A percentile compares a stretch with the other conserved stretches of the same genome.
phyloP scores from a whole-genome alignment of 2,113 vertebrate genomes.

The Lucifuga dentata region DNA sequence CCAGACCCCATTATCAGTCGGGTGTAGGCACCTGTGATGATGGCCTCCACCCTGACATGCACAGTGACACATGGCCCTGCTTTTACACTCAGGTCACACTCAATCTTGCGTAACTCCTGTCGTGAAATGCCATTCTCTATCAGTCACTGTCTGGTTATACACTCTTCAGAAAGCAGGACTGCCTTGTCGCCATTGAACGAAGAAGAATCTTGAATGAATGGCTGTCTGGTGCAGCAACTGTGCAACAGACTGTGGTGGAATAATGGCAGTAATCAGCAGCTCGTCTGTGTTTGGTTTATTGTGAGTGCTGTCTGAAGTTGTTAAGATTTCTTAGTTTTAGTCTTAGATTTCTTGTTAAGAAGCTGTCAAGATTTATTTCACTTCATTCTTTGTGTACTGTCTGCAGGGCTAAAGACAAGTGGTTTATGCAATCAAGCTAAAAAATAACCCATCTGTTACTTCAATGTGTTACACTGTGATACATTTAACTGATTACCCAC shows the following conservation, averaged over 20 bases:
- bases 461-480: no score
- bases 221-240: conserved; percentile 14
- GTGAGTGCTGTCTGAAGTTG: background rate
- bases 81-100: conserved; percentile 44
- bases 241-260: conserved; percentile 32
- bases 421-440: background rate
- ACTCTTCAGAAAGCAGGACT: conserved; percentile 14
- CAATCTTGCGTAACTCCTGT: conserved; percentile 42
- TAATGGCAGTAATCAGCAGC: conserved; percentile 29
- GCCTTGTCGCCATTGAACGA: conserved; percentile 7
- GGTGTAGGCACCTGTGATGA: conserved; percentile 30
- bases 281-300: background rate
- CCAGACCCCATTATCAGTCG: conserved; percentile 44
- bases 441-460: background rate
- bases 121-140: conserved; percentile 39
- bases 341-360: no score
- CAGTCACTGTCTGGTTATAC: conserved; percentile 22
- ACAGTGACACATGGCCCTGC: conserved; percentile 46
- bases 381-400: background rate
- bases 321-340: background rate
- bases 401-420: background rate
- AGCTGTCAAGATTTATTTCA: no score
- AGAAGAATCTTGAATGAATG: conserved; percentile 43
- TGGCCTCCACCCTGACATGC: conserved; percentile 48
- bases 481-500: no score